Evolutionary conservation across 2,113 vertebrate species (phyloP).

Genomic region (Sander lucioperca): DNA sequence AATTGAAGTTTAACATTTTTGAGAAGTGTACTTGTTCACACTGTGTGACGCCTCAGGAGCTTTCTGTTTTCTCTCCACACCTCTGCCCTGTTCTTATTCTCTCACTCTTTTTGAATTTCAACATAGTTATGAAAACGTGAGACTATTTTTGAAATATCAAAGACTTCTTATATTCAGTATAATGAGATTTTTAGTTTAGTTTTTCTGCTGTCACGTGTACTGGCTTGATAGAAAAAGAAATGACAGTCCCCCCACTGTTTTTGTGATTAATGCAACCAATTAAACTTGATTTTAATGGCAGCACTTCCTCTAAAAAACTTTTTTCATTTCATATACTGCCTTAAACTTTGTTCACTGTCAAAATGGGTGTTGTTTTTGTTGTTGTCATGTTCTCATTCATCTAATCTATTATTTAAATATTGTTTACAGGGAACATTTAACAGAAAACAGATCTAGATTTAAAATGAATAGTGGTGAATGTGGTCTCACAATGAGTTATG

Average conservation of each 20-base stretch:
- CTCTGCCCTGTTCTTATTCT: not conserved
- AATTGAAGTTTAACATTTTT: conserved; percentile 60
- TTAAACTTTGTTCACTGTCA: not conserved
- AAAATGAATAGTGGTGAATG: not conserved
- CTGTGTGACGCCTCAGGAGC: conserved; percentile 35
- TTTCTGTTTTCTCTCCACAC: conserved; percentile 40
- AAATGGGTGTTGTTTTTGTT: not conserved
- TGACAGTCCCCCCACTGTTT: conserved; percentile 35
- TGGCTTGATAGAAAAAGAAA: conserved; percentile 32
- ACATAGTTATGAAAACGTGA: conserved; percentile 15
- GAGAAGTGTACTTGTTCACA: conserved; percentile 36
- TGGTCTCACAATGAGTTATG: not conserved
- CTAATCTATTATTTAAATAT: not conserved
- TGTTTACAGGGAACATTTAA: not conserved
- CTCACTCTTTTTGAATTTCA: conserved; percentile 11
- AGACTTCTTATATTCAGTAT: conserved; percentile 12
- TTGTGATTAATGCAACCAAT: conserved; percentile 64
- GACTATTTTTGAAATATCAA: conserved; percentile 8
- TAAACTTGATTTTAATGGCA: conserved; percentile 57
- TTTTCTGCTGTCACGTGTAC: conserved; percentile 36
- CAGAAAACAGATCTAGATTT: not conserved
- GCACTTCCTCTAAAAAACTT: conserved; percentile 26
- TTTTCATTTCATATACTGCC: not conserved
- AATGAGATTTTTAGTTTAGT: conserved; percentile 12
- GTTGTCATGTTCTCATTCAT: not conserved